Base-by-base conservation (phyloP, 2,797 vertebrate species). In the Buceros bicornis region DNA sequence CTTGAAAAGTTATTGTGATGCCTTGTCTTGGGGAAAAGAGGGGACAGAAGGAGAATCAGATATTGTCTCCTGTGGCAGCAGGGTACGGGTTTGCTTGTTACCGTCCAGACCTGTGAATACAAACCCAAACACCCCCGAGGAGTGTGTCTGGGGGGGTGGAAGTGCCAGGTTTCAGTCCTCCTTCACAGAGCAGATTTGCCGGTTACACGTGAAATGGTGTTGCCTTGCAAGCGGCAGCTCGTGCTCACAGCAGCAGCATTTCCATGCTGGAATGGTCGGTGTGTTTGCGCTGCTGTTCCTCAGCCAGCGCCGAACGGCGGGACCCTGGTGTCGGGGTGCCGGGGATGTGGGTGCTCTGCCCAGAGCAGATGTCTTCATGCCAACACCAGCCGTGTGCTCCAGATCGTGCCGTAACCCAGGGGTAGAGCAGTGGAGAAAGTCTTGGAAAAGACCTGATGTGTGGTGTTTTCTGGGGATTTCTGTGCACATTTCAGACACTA, bases 141-240 rank as follows among this genome's bases (percentile, higher is more conserved):
- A 53, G 8, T 2, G 1, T 35, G 45, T 64, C 64, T 57, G n/a
- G 20, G 45, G 60, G 61, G 84, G 74, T 24, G 73, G 15, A 35
- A 73, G 87, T n/a, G 24, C 33, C 33, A 26, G 1, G 50, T 80
- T 57, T 50, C 50, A 73, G 0, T 13, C 53, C 61, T 62, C 7
- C 56, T 89, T 88, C 90, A 73, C 90, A 87, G 88, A 84, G 16
- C 6, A 70, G 78, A 18, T 84, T 45, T 71, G 56, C 56, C 76
- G 42, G 31, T 26, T 48, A 13, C 53, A 43, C 8, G 5, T 48
- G 37, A 73, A 74, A 47, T 37, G 57, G 60, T 2, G 1, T 33
- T 85, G 84, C 65, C 50, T 85, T 82, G 65, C n/a, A 80, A 74
- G 87, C 2, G 5, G 7, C 45, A 56, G 1, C 43, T 73, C 3